Percentiles rank a stretch among this genome's conserved stretches.
Evolutionary conservation across 2,888 invertebrate species (phyloP).

Genomic region (Actias luna): DNA sequence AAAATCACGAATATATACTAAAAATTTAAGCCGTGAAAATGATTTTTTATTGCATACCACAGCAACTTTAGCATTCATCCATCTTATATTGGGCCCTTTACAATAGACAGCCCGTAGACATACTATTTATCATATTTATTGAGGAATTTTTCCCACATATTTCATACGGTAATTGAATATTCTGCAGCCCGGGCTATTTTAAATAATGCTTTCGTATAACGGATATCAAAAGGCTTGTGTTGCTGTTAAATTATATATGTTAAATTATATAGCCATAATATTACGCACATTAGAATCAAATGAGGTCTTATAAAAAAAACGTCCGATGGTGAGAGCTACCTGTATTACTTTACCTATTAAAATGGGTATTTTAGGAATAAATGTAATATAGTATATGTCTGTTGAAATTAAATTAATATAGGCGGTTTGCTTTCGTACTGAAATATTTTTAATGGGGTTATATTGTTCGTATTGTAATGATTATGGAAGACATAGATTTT

Average conservation of each 20-base stretch:
- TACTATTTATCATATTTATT: conserved; percentile 9
- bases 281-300: conserved; percentile 5
- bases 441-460: too few species aligned
- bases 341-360: not conserved
- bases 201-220: conserved; percentile 1
- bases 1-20: conserved; percentile 12
- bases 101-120: conserved; percentile 3
- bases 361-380: not conserved
- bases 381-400: not conserved
- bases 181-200: not conserved
- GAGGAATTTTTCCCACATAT: conserved; percentile 12
- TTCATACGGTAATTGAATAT: conserved; percentile 12
- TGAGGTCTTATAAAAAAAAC: conserved; percentile 6
- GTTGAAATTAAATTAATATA: not conserved
- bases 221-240: not conserved
- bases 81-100: conserved; percentile 2
- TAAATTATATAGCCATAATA: conserved; percentile 1
- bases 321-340: not conserved
- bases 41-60: conserved; percentile 17
- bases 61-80: conserved; percentile 6
- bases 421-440: too few species aligned
- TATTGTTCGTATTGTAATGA: too few species aligned
- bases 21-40: conserved; percentile 16
- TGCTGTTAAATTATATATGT: conserved; percentile 3
- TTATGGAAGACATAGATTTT: too few species aligned